A percentile compares a stretch with the other conserved stretches of the same genome.
phyloP scores from a whole-genome alignment of 1,140 invertebrate genomes.

The Holcopasites calliopsidis region DNA sequence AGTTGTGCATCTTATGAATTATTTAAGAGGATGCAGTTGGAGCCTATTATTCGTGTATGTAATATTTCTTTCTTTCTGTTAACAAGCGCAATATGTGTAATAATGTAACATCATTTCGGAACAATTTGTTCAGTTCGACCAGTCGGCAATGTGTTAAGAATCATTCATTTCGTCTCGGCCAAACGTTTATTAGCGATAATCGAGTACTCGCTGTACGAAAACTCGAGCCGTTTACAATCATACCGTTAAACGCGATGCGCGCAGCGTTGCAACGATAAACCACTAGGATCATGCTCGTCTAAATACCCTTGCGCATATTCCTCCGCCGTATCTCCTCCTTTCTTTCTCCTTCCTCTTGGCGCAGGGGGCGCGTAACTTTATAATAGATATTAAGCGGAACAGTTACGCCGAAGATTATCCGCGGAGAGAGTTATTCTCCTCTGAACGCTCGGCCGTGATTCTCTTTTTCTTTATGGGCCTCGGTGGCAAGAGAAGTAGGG shows the following conservation, averaged over 20 bases:
- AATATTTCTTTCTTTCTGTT: neutral
- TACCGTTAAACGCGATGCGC: constrained; percentile 35
- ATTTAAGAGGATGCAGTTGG: too few species aligned
- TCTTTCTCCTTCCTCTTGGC: neutral
- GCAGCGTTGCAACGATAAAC: constrained; percentile 15
- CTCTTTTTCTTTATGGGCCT: constrained; percentile 4
- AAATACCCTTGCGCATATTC: neutral
- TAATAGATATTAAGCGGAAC: constrained; percentile 33
- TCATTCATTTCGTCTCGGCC: neutral
- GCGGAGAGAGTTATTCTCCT: constrained; percentile 22
- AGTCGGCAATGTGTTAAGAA: constrained; percentile 34
- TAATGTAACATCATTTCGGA: too few species aligned
- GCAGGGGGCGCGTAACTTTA: constrained; percentile 22
- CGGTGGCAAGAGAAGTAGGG: neutral
- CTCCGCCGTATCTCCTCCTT: neutral
- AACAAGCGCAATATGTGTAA: too few species aligned
- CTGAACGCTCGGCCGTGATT: constrained; percentile 34
- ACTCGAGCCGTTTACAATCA: neutral
- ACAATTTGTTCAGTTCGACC: neutral
- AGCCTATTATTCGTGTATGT: too few species aligned
- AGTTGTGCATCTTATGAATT: too few species aligned
- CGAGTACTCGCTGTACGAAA: neutral
- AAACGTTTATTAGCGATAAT: constrained; percentile 36
- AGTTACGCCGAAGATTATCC: constrained; percentile 28
- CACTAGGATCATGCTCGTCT: neutral